Conservation (phyloP, 92 coral and sea anemone genomes). For the Isaurus tuberculatus region DNA sequence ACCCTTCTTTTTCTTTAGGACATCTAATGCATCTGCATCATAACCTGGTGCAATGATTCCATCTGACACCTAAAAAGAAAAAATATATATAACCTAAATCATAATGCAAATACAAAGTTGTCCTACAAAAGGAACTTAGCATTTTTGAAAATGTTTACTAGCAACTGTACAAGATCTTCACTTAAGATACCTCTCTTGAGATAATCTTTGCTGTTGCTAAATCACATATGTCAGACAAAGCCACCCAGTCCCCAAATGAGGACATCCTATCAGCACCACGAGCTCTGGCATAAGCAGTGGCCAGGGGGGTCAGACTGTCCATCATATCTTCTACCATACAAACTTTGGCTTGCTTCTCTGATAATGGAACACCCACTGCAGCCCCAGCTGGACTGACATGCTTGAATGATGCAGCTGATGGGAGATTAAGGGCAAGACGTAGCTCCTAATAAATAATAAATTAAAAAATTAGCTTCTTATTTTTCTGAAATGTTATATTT, state of each 20-base stretch:
- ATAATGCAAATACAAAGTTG: no score
- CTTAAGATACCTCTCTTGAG: conserved; percentile 93
- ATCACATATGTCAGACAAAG: conserved; percentile 94
- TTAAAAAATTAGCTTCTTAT: not conserved
- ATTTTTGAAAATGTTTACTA: no score
- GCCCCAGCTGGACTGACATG: conserved; percentile 99
- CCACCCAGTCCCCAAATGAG: conserved; percentile 99
- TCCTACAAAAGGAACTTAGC: no score
- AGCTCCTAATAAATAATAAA: conserved; percentile 70
- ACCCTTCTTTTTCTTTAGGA: conserved; percentile 92
- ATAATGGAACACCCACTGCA: conserved; percentile 87
- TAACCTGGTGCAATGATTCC: conserved; percentile 97
- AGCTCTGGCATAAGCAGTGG: conserved; percentile 98
- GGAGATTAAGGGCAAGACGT: conserved; percentile 78
- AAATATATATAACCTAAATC: no score
- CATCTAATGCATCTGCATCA: conserved; percentile 82
- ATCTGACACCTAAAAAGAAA: conserved; percentile 82
- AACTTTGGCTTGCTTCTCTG: conserved; percentile 87
- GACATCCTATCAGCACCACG: conserved; percentile 99
- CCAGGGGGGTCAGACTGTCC: conserved; percentile 90
- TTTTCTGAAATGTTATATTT: not conserved
- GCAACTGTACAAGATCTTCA: not conserved
- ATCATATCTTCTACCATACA: conserved; percentile 97
- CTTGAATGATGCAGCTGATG: conserved; percentile 98
- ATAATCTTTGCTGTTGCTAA: conserved; percentile 90